phyloP scores from a whole-genome alignment of 1,140 invertebrate genomes.

The Platyscapa corneri region DNA sequence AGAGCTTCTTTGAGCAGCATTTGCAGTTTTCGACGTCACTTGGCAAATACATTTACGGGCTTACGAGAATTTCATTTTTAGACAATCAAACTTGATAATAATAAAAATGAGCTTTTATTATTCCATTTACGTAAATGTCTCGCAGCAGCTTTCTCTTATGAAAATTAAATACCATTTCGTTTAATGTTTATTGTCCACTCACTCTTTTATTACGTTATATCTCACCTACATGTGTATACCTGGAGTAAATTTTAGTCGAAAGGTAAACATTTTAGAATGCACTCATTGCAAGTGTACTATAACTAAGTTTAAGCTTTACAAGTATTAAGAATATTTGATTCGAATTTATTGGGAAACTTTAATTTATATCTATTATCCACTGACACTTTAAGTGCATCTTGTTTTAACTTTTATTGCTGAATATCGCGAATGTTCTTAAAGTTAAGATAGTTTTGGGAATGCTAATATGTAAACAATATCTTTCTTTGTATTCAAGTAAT shows the following conservation, averaged over 20 bases:
- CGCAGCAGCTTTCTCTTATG: too few relatives aligned
- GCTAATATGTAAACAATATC: background rate
- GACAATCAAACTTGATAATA: too few relatives aligned
- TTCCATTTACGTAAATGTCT: too few relatives aligned
- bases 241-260: background rate
- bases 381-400: background rate
- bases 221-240: background rate
- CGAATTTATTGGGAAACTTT: background rate
- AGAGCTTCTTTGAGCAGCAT: too few relatives aligned
- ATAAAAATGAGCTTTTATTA: too few relatives aligned
- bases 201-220: background rate
- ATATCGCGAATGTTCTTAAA: constrained; percentile 6
- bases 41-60: too few relatives aligned
- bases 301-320: background rate
- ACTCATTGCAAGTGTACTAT: background rate
- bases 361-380: background rate
- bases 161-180: too few relatives aligned
- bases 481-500: background rate
- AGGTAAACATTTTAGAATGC: background rate
- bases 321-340: constrained; percentile 16
- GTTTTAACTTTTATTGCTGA: background rate
- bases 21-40: too few relatives aligned
- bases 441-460: background rate
- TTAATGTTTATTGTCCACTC: too few relatives aligned
- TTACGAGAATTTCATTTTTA: too few relatives aligned